These are phyloP conservation scores for Tachina lurida DNA, from an alignment of 2,888 invertebrate genomes.

Conservation along the genomic window DNA sequence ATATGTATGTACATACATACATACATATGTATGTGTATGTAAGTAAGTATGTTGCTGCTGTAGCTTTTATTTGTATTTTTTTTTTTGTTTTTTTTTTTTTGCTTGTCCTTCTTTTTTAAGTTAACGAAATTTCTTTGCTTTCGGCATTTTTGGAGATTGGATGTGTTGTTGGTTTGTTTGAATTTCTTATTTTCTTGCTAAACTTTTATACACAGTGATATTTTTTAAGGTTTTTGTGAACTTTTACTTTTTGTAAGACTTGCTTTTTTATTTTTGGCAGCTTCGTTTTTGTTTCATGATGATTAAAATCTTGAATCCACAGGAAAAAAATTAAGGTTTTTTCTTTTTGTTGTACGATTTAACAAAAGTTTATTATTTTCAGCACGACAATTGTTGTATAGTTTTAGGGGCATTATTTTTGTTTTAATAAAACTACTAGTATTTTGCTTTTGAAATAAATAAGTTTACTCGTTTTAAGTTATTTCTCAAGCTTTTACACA, in stretches of 20 bases:
- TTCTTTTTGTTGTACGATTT: conserved; percentile 11
- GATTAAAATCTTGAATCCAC: conserved; percentile 40
- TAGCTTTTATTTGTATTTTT: conserved; percentile 12
- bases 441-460: background rate
- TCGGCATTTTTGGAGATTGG: conserved; percentile 72
- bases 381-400: conserved; percentile 9
- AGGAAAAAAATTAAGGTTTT: conserved; percentile 17
- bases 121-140: conserved; percentile 65
- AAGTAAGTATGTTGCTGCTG: background rate
- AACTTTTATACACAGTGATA: conserved; percentile 20
- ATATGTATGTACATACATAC: too few species aligned
- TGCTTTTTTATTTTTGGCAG: conserved; percentile 36
- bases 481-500: background rate
- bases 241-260: conserved; percentile 56
- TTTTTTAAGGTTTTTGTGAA: conserved; percentile 36
- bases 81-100: conserved; percentile 5
- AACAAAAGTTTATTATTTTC: conserved; percentile 45
- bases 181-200: conserved; percentile 45
- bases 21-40: too few species aligned
- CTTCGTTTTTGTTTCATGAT: conserved; percentile 42
- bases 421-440: background rate
- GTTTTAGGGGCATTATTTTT: conserved; percentile 23
- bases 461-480: background rate
- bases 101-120: conserved; percentile 28
- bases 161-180: conserved; percentile 62